These are phyloP conservation scores for Drosophila setifemur DNA, from an alignment of 1,140 invertebrate genomes.

Conservation along the genomic window DNA sequence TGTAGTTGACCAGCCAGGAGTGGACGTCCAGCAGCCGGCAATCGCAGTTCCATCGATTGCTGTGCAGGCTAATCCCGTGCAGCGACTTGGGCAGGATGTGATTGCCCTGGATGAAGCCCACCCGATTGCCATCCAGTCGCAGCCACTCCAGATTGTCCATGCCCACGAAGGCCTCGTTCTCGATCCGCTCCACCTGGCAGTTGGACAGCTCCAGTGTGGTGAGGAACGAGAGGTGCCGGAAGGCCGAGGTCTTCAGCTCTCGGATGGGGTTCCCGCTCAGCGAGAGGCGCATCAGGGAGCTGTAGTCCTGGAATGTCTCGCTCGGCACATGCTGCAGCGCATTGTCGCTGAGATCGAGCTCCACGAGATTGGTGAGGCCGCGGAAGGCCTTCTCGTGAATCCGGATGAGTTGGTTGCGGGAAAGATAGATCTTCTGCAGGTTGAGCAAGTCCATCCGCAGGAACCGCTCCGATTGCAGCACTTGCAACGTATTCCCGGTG, in stretches of 20 bases:
- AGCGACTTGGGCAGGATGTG: slow-evolving; percentile 88
- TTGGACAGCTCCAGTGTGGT: slow-evolving; percentile 91
- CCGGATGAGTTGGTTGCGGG: slow-evolving; percentile 88
- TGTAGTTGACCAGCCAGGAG: slow-evolving; percentile 89
- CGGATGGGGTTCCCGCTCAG: slow-evolving; percentile 92
- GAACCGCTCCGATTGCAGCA: slow-evolving; percentile 89
- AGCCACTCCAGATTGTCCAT: slow-evolving; percentile 92
- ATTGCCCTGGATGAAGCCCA: slow-evolving; percentile 87
- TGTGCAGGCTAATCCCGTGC: slow-evolving; percentile 90
- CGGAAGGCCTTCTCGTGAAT: slow-evolving; percentile 91
- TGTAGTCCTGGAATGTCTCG: slow-evolving; percentile 89
- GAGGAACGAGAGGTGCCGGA: slow-evolving; percentile 88
- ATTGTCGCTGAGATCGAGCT: slow-evolving; percentile 93
- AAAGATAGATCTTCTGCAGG: slow-evolving; percentile 92
- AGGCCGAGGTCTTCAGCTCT: slow-evolving; percentile 88
- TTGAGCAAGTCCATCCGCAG: slow-evolving; percentile 90
- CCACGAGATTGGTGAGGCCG: slow-evolving; percentile 93
- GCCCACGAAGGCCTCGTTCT: slow-evolving; percentile 91
- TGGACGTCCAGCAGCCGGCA: slow-evolving; percentile 90
- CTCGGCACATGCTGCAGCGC: slow-evolving; percentile 89
- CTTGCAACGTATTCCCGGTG: slow-evolving; percentile 90
- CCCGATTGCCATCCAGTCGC: slow-evolving; percentile 90
- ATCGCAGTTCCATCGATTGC: slow-evolving; percentile 95
- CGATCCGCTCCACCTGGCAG: slow-evolving; percentile 90
- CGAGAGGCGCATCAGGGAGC: slow-evolving; percentile 90